phyloP scores from a whole-genome alignment of 1,140 invertebrate genomes.

The Coelopa frigida region DNA sequence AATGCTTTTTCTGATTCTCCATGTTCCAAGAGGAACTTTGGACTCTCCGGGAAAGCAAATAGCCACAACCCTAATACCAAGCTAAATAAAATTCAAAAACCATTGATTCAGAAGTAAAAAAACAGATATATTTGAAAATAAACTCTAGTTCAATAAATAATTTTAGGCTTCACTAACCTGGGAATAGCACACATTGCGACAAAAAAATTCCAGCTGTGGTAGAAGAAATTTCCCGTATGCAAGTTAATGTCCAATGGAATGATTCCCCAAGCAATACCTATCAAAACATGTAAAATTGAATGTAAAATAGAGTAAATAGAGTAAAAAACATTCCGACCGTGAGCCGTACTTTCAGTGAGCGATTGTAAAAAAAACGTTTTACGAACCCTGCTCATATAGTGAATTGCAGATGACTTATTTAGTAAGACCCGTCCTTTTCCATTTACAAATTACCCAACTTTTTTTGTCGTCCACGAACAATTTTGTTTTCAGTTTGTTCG shows the following conservation, averaged over 20 bases:
- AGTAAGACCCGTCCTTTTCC: too few species aligned
- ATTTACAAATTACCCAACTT: too few species aligned
- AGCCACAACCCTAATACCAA: conserved; percentile 54
- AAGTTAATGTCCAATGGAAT: conserved; percentile 58
- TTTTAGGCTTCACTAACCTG: conserved; percentile 36
- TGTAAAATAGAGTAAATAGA: too few species aligned
- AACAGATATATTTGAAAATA: background rate
- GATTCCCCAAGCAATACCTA: conserved; percentile 66
- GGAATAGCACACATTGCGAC: conserved; percentile 61
- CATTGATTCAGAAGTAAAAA: background rate
- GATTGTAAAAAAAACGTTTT: too few species aligned
- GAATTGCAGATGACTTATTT: too few species aligned
- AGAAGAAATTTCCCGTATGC: conserved; percentile 51
- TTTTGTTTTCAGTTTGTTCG: too few species aligned
- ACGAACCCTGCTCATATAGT: too few species aligned
- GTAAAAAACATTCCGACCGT: too few species aligned
- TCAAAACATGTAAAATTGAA: too few species aligned
- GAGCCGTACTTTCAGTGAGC: too few species aligned
- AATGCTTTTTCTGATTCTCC: conserved; percentile 66
- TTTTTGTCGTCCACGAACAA: too few species aligned
- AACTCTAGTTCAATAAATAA: background rate
- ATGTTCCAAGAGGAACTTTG: conserved; percentile 72
- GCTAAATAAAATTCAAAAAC: conserved; percentile 14
- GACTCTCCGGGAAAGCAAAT: conserved; percentile 75
- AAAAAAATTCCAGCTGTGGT: conserved; percentile 70